Evolutionary conservation across 2,113 vertebrate genomes (phyloP), one percentile per base, ranked within the genome.

Genomic region (Mormyrus iriodes): DNA sequence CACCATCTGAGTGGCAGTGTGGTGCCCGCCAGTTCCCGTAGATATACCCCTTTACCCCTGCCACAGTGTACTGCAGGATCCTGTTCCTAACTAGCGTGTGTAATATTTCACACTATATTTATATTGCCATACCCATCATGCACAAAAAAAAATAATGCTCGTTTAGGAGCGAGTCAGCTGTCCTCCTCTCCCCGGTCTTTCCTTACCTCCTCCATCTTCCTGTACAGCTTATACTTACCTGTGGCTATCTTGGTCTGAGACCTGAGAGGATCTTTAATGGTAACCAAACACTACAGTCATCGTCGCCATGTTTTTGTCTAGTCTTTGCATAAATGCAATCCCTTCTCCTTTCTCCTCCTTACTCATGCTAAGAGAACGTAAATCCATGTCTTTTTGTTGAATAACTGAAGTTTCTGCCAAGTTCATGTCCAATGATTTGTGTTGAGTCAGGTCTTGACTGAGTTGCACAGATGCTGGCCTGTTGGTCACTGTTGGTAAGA

Each of bases 31-130:
- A 39, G 87, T 91, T 52, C 44, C 69, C 39, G 31, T 83, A 69
- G 58, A 91, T 24, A 91, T 24, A 85, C 88, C 19, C 83, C 58
- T 46, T 31, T 88, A 90, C 82, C 51, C 86, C 69, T 83, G 88
- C 87, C 90, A 88, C 86, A 27, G 15, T 65, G 83, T 55, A 12
- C 73, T 76, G 21, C 31, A 35, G 0, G 27, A 89, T 89, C 76
- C 48, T 73, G 89, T 73, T 53, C 46, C 88, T 90, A 87, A 88
- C 86, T 10, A 87, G 83, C 87, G 93, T 92, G 90, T 91, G 27
- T 27, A 87, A 48, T 79, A 90, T 82, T 91, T 84, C 92, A 31
- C 89, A 89, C 65, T 51, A 91, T 94, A 93, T 93, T 93, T 92
- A 91, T 92, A 89, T 42, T 31, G 49, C 51, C 86, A 85, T 49